Conservation (phyloP, 2,888 invertebrate species). For the Sericinus montela region DNA sequence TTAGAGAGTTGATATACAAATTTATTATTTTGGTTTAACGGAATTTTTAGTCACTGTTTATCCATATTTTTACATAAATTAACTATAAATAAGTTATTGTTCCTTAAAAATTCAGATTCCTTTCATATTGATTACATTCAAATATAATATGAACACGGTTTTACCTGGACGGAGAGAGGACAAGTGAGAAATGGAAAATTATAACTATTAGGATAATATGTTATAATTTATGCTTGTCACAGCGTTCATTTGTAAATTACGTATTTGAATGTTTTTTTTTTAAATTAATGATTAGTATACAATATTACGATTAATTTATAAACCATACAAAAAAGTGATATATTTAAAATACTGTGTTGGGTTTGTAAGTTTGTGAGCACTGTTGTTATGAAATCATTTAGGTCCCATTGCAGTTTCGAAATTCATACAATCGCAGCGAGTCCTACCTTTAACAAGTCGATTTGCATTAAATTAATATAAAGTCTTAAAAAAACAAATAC, state of each 20-base stretch:
- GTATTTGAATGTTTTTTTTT: background rate
- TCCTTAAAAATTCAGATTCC: constrained; percentile 41
- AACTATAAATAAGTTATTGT: background rate
- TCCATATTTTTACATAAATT: background rate
- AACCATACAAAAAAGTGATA: background rate
- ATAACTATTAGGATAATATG: constrained; percentile 25
- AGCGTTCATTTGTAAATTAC: background rate
- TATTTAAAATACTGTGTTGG: no score
- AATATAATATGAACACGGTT: constrained; percentile 65
- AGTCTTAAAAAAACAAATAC: constrained; percentile 35
- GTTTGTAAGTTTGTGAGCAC: background rate
- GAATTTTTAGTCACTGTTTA: no score
- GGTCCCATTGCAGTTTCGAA: constrained; percentile 43
- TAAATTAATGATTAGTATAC: no score
- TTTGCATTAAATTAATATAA: constrained; percentile 18
- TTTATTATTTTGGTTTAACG: no score
- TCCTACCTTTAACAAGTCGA: constrained; percentile 32
- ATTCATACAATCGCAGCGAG: constrained; percentile 49
- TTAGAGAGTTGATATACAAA: no score
- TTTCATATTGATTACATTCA: constrained; percentile 42
- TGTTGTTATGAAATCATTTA: background rate
- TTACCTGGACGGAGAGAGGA: constrained; percentile 71
- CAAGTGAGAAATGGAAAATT: constrained; percentile 46
- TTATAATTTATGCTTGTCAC: background rate
- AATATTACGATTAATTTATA: background rate